These are phyloP conservation scores for Ctenochaetus hawaiiensis DNA, from an alignment of 2,797 vertebrate species.

Conservation along the genomic window DNA sequence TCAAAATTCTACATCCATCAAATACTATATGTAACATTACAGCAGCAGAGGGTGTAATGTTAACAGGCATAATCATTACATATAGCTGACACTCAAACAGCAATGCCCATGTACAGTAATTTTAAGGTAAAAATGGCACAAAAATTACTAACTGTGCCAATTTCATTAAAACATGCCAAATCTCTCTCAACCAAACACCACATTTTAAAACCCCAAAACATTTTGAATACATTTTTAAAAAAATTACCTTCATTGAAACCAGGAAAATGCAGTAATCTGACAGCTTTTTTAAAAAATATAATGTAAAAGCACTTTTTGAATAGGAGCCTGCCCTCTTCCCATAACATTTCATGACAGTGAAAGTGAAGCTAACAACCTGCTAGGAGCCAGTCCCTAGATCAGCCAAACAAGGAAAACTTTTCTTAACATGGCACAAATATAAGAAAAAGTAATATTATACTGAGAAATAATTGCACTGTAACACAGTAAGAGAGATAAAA, in stretches of 20 bases:
- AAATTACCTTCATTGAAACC: slow-evolving; percentile 29
- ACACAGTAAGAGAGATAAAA: slow-evolving; percentile 37
- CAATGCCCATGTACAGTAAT: slow-evolving; percentile 24
- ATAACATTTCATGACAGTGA: slow-evolving; percentile 47
- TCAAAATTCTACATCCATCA: slow-evolving; percentile 35
- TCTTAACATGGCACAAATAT: slow-evolving; percentile 49
- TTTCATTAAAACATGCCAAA: slow-evolving; percentile 37
- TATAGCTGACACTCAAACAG: slow-evolving; percentile 21
- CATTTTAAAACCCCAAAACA: slow-evolving; percentile 40
- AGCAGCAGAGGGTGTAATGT: slow-evolving; percentile 57
- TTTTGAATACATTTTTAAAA: slow-evolving; percentile 34
- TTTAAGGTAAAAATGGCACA: slow-evolving; percentile 29
- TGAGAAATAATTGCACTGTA: slow-evolving; percentile 23
- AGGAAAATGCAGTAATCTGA: slow-evolving; percentile 41
- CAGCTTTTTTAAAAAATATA: slow-evolving; percentile 56
- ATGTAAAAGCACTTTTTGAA: slow-evolving; percentile 52
- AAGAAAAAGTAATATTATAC: slow-evolving; percentile 3
- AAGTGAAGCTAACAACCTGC: slow-evolving; percentile 49
- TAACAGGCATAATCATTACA: slow-evolving; percentile 33
- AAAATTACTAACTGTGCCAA: slow-evolving; percentile 23
- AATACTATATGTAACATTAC: slow-evolving; percentile 38
- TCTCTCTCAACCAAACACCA: slow-evolving; percentile 37
- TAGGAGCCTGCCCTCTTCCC: slow-evolving; percentile 76
- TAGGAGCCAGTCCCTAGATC: slow-evolving; percentile 77
- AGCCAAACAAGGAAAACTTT: slow-evolving; percentile 25